These are phyloP conservation scores for Patella depressa DNA, from an alignment of 2,888 invertebrate species.

Conservation along the genomic window DNA sequence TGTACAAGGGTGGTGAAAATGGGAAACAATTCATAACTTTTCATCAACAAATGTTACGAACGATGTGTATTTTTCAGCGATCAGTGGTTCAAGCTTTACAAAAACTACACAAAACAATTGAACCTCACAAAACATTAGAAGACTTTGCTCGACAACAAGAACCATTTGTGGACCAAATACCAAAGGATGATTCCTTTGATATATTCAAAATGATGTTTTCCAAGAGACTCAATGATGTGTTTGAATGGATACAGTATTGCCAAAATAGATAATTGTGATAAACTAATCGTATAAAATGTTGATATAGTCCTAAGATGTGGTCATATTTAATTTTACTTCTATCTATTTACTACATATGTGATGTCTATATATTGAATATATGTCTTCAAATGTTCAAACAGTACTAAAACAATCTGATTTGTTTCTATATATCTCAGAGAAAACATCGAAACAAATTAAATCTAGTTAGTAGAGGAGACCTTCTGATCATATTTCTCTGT, in stretches of 20 bases:
- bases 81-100: constrained; percentile 50
- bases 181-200: constrained; percentile 39
- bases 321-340: no score
- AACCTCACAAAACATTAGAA: constrained; percentile 46
- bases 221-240: constrained; percentile 45
- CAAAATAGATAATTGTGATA: constrained; percentile 18
- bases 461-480: no score
- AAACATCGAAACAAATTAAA: no score
- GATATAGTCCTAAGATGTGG: no score
- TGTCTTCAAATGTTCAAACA: no score
- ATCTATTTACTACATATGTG: no score
- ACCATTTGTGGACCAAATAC: constrained; percentile 40
- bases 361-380: no score
- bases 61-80: constrained; percentile 67
- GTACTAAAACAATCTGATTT: no score
- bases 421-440: no score
- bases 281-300: no score
- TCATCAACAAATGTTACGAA: constrained; percentile 64
- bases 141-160: constrained; percentile 48
- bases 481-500: no score
- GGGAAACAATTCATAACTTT: constrained; percentile 58
- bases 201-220: constrained; percentile 45
- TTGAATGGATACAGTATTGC: constrained; percentile 48
- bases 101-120: constrained; percentile 33
- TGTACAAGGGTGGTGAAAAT: constrained; percentile 49